Evolutionary conservation across 2,888 invertebrate species (phyloP), one percentile per base, ranked within the genome.

Genomic region (Metellina segmentata): DNA sequence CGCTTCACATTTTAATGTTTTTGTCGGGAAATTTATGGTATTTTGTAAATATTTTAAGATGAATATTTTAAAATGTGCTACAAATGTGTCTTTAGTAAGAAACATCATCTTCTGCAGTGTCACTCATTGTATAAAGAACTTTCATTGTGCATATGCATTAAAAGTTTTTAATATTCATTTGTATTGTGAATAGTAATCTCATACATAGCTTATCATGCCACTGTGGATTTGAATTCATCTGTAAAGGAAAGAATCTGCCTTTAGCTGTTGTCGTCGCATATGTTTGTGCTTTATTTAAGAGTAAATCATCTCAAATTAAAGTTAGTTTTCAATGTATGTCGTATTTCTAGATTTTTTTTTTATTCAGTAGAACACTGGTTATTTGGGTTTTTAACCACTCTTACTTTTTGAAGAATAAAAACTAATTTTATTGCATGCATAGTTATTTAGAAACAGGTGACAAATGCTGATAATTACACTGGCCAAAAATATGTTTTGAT

Each of bases 11-110:
- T 91, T 91, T 91, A 87, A 82, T 83, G 71, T 69, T 91, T 79
- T 87, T 83, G 78, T 78, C 77, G 34, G 72, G 72, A 49, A 81
- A 90, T 90, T 85, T 89, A 74, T 82, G 81, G 51, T 69, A 74
- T 74, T 72, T 78, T 83, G 87, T 91, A 85, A 75, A 85, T 90
- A 91, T 91, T 91, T 91, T 91, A 78, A 82, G 71, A 82, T 70
- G 71, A 71, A 53, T 71, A 72, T 89, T 89, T 89, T 89, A 89
- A 89, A 75, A 53, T 78, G 79, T 81, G 61, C 74, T 52, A 52
- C 48, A 71, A 77, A 51, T 79, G 72, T 53, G 72, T 53, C 82
- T 82, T 82, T 71, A 82, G 71, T 19, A 81, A 85, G 19, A 71
- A 82, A 0, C 20, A 85, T 75, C 74, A 61, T 75, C 72, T 34